phyloP scores from a whole-genome alignment of 2,888 invertebrate genomes.

The Muschampia plurimacula region DNA sequence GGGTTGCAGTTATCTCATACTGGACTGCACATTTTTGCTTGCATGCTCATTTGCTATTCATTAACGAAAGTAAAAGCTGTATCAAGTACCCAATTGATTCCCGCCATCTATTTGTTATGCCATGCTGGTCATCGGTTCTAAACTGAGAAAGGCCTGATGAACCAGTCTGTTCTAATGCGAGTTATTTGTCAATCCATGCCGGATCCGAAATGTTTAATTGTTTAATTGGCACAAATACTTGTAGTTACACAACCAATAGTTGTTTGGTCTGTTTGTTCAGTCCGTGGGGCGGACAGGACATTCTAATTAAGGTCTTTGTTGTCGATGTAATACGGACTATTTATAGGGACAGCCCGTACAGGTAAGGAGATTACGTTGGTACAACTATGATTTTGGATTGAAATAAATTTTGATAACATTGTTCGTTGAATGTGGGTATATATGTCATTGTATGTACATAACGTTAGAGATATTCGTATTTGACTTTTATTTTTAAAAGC shows the following conservation, averaged over 20 bases:
- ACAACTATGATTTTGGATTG: neutral
- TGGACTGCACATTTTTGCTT: no score
- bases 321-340: neutral
- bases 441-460: no score
- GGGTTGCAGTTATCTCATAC: no score
- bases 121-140: no score
- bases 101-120: no score
- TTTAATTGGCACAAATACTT: conserved; percentile 1
- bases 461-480: no score
- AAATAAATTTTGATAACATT: neutral
- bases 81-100: no score
- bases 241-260: conserved; percentile 15
- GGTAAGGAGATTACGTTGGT: neutral
- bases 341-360: neutral
- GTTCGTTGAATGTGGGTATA: no score
- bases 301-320: conserved; percentile 11
- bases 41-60: no score
- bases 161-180: neutral
- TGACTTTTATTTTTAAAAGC: no score
- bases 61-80: no score
- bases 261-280: neutral
- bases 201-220: neutral
- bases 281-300: conserved; percentile 5
- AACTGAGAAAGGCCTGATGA: no score
- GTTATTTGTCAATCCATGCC: neutral